phyloP scores from a whole-genome alignment of 2,113 vertebrate species.

The Cebidichthys violaceus region DNA sequence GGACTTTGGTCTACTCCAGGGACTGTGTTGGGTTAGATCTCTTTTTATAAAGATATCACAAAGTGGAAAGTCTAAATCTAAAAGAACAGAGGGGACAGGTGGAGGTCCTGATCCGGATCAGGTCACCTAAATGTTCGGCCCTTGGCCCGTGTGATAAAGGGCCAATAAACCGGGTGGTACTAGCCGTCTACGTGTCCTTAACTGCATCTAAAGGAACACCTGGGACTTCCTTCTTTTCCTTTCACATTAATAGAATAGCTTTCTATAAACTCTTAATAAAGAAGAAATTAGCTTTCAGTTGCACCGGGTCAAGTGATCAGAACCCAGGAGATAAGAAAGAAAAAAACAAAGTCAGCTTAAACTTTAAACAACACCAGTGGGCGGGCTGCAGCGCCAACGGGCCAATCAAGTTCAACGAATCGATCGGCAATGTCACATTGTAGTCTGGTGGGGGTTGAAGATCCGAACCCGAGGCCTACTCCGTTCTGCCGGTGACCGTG shows the following conservation, averaged over 20 bases:
- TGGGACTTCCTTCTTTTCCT: constrained; percentile 5
- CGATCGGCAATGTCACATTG: constrained; percentile 48
- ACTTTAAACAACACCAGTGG: constrained; percentile 43
- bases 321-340: background rate
- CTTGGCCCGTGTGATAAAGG: constrained; percentile 11
- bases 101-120: background rate
- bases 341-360: constrained; percentile 12
- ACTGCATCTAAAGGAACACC: constrained; percentile 1
- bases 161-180: constrained; percentile 5
- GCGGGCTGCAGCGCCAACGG: constrained; percentile 26
- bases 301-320: constrained; percentile 9
- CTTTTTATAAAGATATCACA: background rate
- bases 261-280: constrained; percentile 39
- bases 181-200: constrained; percentile 7
- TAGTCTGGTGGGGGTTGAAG: constrained; percentile 39
- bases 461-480: constrained; percentile 2
- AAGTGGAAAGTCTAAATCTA: background rate
- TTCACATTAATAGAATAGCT: constrained; percentile 29
- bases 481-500: constrained; percentile 39
- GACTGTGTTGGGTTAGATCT: background rate
- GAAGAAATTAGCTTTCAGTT: constrained; percentile 15
- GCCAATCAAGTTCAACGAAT: constrained; percentile 51
- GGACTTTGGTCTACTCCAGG: background rate
- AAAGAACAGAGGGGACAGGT: background rate
- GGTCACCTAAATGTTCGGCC: constrained; percentile 21